phyloP scores from a whole-genome alignment of 1,140 invertebrate species.

The Meloidogyne exigua region DNA sequence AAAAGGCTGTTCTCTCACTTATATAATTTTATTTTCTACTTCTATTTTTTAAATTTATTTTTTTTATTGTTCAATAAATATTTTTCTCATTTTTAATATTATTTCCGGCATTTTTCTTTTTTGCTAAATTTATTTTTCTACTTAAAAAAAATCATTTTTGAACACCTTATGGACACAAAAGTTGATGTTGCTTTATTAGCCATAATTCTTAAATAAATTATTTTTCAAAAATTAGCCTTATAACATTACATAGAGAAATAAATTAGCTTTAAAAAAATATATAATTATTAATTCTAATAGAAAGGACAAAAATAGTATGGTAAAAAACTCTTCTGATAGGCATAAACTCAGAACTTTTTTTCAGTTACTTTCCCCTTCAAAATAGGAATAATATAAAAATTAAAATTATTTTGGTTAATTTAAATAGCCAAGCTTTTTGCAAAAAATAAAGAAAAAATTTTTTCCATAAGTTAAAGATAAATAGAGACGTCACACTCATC shows the following conservation, averaged over 20 bases:
- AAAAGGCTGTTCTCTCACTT: neutral
- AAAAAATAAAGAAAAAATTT: neutral
- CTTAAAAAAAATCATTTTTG: neutral
- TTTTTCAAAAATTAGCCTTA: neutral
- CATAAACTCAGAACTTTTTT: too few species aligned
- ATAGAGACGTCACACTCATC: neutral
- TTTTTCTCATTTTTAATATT: neutral
- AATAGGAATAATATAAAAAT: too few species aligned
- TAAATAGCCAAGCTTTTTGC: neutral
- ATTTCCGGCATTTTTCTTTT: neutral
- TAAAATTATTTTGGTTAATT: neutral
- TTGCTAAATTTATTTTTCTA: neutral
- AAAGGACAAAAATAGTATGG: neutral
- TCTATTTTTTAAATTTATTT: neutral
- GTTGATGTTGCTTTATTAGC: neutral
- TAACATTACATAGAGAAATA: neutral
- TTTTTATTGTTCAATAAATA: conserved; percentile 1
- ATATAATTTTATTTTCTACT: neutral
- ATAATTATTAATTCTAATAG: neutral
- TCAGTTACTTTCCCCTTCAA: too few species aligned
- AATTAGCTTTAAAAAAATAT: neutral
- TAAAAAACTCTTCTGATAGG: neutral
- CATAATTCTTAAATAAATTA: conserved; percentile 2
- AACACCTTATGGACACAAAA: neutral
- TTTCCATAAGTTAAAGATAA: neutral